Evolutionary conservation across 2,888 invertebrate genomes (phyloP).

Genomic region (Operophtera brumata): DNA sequence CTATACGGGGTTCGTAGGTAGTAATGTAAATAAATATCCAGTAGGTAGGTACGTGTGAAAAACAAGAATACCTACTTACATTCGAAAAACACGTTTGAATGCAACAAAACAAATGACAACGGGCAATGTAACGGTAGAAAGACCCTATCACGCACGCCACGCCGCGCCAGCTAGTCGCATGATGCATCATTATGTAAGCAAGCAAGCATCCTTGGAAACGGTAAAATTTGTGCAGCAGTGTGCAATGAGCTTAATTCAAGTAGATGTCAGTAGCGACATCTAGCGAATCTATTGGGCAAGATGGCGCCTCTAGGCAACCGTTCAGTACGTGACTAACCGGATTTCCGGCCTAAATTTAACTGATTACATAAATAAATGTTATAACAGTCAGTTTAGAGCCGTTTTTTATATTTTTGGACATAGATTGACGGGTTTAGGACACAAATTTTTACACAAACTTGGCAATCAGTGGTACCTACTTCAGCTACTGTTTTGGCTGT

Average conservation of each 20-base stretch:
- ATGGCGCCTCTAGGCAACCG: slow-evolving; percentile 12
- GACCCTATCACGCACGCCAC: slow-evolving; percentile 2
- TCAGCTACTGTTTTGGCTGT: too few relatives aligned
- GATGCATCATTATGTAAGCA: slow-evolving; percentile 12
- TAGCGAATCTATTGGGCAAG: slow-evolving; percentile 7
- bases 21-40: too few relatives aligned
- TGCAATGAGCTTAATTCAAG: slow-evolving; percentile 14
- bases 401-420: too few relatives aligned
- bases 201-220: too few relatives aligned
- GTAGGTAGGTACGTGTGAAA: background rate
- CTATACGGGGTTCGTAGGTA: too few relatives aligned
- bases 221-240: slow-evolving; percentile 12
- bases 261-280: slow-evolving; percentile 14
- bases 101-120: background rate
- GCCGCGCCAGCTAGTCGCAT: background rate
- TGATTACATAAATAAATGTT: too few relatives aligned
- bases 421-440: too few relatives aligned
- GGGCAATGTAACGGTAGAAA: background rate
- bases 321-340: background rate
- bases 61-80: background rate
- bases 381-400: too few relatives aligned
- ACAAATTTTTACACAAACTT: too few relatives aligned
- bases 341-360: background rate
- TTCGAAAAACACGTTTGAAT: background rate
- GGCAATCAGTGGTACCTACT: too few relatives aligned